Base-by-base conservation (phyloP, 2,797 vertebrate genomes). In the Atherinosoma microstoma region DNA sequence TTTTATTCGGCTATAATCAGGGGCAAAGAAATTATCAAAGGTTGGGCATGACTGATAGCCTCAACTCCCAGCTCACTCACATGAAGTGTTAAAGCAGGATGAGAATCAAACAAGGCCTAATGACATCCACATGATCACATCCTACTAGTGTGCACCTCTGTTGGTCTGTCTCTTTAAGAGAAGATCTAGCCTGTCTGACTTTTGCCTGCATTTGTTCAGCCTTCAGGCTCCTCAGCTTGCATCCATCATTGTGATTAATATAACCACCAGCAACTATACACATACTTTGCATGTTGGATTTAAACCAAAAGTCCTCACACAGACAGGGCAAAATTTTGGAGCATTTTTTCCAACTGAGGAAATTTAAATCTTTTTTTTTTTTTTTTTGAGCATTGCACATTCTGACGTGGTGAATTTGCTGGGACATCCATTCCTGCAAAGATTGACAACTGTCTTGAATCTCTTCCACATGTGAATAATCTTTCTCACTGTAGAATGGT, bases 1-100 rank as follows among this genome's bases (percentile, higher is more conserved):
- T 74, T 76, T 54, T 58, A 58, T 56, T 78, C 30, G 66, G 51
- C 54, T 60, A 60, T 32, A 78, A 63, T 36, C 51, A 64, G 8
- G 34, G 8, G 16, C 38, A 45, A 45, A 42, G 13, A 10, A 49
- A 49, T 11, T 8, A 49, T 10, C 18, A 20, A 49, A 22, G 18
- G 5, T n/a, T 47, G 18, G 9, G 29, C 38, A 9, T 64, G 13
- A 42, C 30, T 67, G 22, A 13, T 36, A 29, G 24, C 40, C 18
- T 57, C 18, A 3, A 56, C n/a, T 40, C 56, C 40, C 45, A 71
- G 34, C 13, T 58, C 24, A 35, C 2, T 8, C 12, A 45, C 54
- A 53, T 40, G 16, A 30, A 56, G 56, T 20, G 27, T 18, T 30
- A 32, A 57, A 15, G 27, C 27, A 15, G 16, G 12, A 34, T 30